Evolutionary conservation across 2,113 vertebrate species (phyloP), one percentile per base, ranked within the genome.

Genomic region (Gallinago jamesoni): DNA sequence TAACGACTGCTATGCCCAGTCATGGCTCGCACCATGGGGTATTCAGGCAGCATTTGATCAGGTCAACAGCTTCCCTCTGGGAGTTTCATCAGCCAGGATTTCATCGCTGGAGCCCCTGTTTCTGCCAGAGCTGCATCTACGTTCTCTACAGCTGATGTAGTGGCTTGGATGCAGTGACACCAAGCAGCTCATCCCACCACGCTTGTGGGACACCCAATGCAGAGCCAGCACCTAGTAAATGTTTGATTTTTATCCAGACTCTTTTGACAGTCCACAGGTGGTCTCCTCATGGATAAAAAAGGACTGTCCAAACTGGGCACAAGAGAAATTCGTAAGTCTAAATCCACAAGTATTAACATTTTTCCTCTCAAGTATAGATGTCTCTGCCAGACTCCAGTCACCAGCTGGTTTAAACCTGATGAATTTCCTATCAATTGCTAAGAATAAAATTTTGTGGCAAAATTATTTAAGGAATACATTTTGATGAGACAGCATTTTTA

Each of bases 141-240:
- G 1, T 21, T 59, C 24, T 28, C 43, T 4, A 0, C 8, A 39
- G 35, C 9, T 0, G 1, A 63, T 55, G 28, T 18, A 55, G 62
- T 3, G 1, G 43, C 43, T 63, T 1, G 1, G 41, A 9, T 30
- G 31, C 14, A 21, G 56, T 50, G 28, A 13, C 16, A 19, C 30
- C 25, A 17, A 52, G 31, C 20, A 35, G 31, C 11, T 72, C 4
- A 0, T 59, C n/a, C 30, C 25, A 37, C 27, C 23, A 12, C 1
- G 2, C 20, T 60, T 5, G 0, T 3, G 24, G 48, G 75, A 21
- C 23, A 47, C 28, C 33, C 47, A 19, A 12, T 20, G 33, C 23
- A 67, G 39, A 60, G n/a, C 17, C 43, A 41, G 10, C n/a, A 37
- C 21, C 53, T 12, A 8, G 59, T 9, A 30, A 55, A 13, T 3